Evolutionary conservation across 2,797 vertebrate genomes (phyloP).

Genomic region (Parauchenoglanis punctatus): DNA sequence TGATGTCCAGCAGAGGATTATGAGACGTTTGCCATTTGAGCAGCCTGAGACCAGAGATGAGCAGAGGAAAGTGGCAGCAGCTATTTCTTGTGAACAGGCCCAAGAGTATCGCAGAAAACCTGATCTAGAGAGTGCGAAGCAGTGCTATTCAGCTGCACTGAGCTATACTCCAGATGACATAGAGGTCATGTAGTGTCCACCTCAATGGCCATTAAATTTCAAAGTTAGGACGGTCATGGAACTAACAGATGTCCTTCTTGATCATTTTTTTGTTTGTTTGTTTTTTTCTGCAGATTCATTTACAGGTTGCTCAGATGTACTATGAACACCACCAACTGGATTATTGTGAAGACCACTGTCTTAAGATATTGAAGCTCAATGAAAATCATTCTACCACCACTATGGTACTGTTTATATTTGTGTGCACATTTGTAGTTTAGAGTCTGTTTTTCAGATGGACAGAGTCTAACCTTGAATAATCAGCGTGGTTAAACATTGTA

Average conservation of each 20-base stretch:
- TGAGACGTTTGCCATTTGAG: slow-evolving; percentile 61
- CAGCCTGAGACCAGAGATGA: slow-evolving; percentile 63
- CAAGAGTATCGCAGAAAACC: slow-evolving; percentile 59
- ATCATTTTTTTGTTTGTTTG: neutral
- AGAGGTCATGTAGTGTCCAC: slow-evolving; percentile 54
- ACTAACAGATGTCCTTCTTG: neutral
- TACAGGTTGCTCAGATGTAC: slow-evolving; percentile 69
- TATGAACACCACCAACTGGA: slow-evolving; percentile 71
- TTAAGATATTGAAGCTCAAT: slow-evolving; percentile 62
- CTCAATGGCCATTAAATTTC: neutral
- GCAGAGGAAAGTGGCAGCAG: slow-evolving; percentile 64
- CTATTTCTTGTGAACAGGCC: slow-evolving; percentile 66
- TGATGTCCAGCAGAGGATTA: slow-evolving; percentile 66
- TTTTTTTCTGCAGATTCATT: slow-evolving; percentile 62
- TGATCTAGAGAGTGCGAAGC: slow-evolving; percentile 51
- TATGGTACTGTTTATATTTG: slow-evolving; percentile 61
- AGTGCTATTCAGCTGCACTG: slow-evolving; percentile 64
- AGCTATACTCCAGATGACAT: slow-evolving; percentile 53
- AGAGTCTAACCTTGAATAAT: neutral
- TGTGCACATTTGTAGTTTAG: neutral
- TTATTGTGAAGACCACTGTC: slow-evolving; percentile 69
- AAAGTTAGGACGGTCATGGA: neutral
- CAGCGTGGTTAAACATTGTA: neutral
- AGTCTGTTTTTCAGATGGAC: neutral
- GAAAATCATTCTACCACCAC: slow-evolving; percentile 59